These are phyloP conservation scores for Neosilurus mollespiculum DNA, from an alignment of 2,797 vertebrate species.

Conservation along the genomic window DNA sequence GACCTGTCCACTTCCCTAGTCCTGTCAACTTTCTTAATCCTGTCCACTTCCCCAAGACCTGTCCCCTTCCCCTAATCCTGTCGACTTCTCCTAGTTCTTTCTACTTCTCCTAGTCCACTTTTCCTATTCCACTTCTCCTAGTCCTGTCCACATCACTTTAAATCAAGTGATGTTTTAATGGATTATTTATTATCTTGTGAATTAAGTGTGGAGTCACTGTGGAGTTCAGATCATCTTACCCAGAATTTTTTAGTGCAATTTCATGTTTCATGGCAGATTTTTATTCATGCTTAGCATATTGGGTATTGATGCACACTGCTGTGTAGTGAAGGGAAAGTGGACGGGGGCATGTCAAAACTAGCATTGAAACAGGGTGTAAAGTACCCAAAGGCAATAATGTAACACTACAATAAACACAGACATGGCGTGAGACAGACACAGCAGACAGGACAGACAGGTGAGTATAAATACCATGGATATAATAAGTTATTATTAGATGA, in stretches of 20 bases:
- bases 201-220: background rate
- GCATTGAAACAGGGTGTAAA: conserved; percentile 3
- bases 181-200: background rate
- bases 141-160: background rate
- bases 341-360: background rate
- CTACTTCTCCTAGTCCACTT: background rate
- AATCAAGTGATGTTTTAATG: background rate
- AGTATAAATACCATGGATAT: conserved; percentile 1
- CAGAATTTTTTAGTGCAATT: background rate
- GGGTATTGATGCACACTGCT: background rate
- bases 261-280: no score
- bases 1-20: background rate
- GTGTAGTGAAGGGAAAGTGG: background rate
- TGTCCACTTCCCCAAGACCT: background rate
- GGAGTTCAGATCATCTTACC: background rate
- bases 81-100: background rate
- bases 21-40: background rate
- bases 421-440: conserved; percentile 1
- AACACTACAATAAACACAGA: background rate
- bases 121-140: background rate
- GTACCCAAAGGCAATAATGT: background rate
- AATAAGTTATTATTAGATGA: conserved; percentile 38
- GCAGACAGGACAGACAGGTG: conserved; percentile 9
- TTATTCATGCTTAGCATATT: no score
- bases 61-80: background rate